Evolutionary conservation across 1,140 invertebrate species (phyloP).

Genomic region (Leptonema lineaticorne): DNA sequence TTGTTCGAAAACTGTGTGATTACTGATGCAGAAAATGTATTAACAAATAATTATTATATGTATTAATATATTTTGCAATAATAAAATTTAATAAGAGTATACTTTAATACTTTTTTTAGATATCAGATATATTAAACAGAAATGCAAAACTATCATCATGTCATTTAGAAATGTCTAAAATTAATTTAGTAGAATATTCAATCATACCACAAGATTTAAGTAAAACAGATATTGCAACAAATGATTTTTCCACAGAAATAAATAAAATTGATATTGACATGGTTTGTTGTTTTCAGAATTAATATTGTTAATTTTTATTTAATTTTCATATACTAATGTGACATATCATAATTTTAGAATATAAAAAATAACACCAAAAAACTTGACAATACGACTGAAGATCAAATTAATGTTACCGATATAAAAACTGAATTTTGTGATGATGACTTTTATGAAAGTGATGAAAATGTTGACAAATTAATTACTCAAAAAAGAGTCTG

Average conservation of each 20-base stretch:
- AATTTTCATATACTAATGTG: conserved; percentile 16
- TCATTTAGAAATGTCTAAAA: neutral
- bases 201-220: too few relatives aligned
- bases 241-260: neutral
- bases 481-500: conserved; percentile 20
- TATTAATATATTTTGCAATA: conserved; percentile 7
- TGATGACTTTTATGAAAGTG: conserved; percentile 30
- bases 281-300: neutral
- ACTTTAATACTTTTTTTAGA: neutral
- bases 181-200: too few relatives aligned
- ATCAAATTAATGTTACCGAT: neutral
- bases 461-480: conserved; percentile 33
- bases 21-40: neutral
- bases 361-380: conserved; percentile 7
- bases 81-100: neutral
- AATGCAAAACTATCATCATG: neutral
- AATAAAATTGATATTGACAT: neutral
- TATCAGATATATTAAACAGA: neutral
- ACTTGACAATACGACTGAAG: neutral
- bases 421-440: conserved; percentile 33
- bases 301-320: neutral
- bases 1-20: conserved; percentile 23
- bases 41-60: neutral
- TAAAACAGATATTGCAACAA: too few relatives aligned
- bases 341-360: neutral